phyloP scores from a whole-genome alignment of 1,140 invertebrate genomes.

The Hermatobates lingyangjiaoensis region DNA sequence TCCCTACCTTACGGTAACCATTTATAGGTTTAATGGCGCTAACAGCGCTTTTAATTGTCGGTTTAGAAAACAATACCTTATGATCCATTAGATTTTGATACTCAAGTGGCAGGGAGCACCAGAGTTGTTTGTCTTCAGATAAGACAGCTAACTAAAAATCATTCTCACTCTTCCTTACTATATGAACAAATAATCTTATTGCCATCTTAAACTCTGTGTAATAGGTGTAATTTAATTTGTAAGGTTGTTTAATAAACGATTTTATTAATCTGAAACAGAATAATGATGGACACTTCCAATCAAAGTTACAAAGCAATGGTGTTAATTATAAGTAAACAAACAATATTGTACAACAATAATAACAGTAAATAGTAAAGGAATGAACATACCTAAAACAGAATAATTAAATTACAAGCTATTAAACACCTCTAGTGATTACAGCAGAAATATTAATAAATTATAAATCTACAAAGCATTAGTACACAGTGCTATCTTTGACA shows the following conservation, averaged over 20 bases:
- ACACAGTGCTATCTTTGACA: no score
- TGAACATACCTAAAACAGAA: no score
- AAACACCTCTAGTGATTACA: no score
- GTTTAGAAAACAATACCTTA: neutral
- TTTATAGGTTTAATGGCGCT: neutral
- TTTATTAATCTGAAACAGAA: neutral
- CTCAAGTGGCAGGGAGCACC: neutral
- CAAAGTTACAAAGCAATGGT: no score
- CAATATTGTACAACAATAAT: no score
- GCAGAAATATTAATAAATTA: no score
- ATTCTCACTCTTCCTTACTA: neutral
- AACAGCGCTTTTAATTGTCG: neutral
- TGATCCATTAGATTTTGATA: slow-evolving; percentile 1
- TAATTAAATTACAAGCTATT: no score
- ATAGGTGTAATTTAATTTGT: slow-evolving; percentile 3
- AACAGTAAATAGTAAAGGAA: no score
- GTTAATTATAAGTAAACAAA: no score
- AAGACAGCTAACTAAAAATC: slow-evolving; percentile 1
- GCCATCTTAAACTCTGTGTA: neutral
- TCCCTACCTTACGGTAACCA: neutral
- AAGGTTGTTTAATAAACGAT: slow-evolving; percentile 1
- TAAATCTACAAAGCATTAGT: no score
- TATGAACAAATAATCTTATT: neutral
- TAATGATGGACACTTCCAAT: no score
- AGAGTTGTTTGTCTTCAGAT: neutral